Percentiles rank a stretch among this genome's conserved stretches.
These are phyloP conservation scores for Aleiodes sp. DNA, from an alignment of 1,140 invertebrate species.

Conservation along the genomic window DNA sequence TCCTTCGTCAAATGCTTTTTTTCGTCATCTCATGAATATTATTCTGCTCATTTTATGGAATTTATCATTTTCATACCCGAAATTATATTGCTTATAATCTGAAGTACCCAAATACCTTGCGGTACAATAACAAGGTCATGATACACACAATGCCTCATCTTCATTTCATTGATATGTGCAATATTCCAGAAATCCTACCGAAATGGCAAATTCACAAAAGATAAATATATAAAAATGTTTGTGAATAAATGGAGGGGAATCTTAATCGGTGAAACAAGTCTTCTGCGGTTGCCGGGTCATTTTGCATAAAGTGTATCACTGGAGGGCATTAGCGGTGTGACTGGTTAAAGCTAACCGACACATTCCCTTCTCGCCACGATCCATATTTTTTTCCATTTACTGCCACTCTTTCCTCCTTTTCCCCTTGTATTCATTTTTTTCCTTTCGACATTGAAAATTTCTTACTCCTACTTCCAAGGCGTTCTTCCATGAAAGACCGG, in stretches of 20 bases:
- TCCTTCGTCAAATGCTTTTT: no score
- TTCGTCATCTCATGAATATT: no score
- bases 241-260: slow-evolving; percentile 8
- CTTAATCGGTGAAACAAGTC: slow-evolving; percentile 34
- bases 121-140: no score
- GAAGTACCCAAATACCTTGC: no score
- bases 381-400: background rate
- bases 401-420: background rate
- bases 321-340: slow-evolving; percentile 20
- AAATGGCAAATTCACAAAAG: background rate
- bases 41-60: no score
- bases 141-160: no score
- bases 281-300: slow-evolving; percentile 4
- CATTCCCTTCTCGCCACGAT: background rate
- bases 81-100: no score
- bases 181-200: background rate
- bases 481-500: background rate
- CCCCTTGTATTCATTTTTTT: background rate
- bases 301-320: slow-evolving; percentile 36
- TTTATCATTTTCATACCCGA: no score
- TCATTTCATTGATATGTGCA: no score
- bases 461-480: background rate
- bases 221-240: background rate
- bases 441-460: background rate
- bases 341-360: background rate